These are phyloP conservation scores for Miltochrista miniata DNA, from an alignment of 2,888 invertebrate species.

Conservation along the genomic window DNA sequence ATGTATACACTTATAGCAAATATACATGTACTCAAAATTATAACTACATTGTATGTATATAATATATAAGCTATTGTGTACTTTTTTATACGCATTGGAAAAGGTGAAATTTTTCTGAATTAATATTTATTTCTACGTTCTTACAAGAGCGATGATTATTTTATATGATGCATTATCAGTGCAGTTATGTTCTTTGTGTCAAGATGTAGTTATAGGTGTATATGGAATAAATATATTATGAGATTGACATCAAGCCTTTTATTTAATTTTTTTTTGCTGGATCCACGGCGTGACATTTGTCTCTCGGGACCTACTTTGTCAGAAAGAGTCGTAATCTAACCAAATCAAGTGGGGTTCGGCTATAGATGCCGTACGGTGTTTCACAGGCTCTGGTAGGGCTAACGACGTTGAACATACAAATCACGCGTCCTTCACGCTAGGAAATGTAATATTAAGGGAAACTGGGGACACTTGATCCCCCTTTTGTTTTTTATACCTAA, in stretches of 20 bases:
- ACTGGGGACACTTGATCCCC: too few species aligned
- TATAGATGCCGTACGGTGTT: too few species aligned
- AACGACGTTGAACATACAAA: too few species aligned
- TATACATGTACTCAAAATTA: conserved; percentile 36
- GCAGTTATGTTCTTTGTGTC: conserved; percentile 63
- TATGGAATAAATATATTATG: conserved; percentile 78
- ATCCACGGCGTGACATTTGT: too few species aligned
- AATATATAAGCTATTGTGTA: conserved; percentile 34
- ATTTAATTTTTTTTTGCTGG: conserved; percentile 10
- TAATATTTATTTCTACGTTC: conserved; percentile 37
- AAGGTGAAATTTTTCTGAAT: conserved; percentile 31
- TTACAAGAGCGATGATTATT: conserved; percentile 33
- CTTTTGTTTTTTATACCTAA: too few species aligned
- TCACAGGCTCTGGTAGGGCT: too few species aligned
- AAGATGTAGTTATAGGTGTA: conserved; percentile 78
- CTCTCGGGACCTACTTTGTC: too few species aligned
- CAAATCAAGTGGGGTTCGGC: too few species aligned
- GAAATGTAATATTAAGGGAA: too few species aligned
- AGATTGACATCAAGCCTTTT: conserved; percentile 37
- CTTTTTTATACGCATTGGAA: conserved; percentile 40
- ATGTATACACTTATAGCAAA: conserved; percentile 21
- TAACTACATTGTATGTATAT: conserved; percentile 36
- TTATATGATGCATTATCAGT: conserved; percentile 41
- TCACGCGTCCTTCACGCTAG: too few species aligned
- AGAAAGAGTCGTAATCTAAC: too few species aligned